Base-by-base conservation (phyloP, 2,888 invertebrate species). In the Hyposoter dolosus region DNA sequence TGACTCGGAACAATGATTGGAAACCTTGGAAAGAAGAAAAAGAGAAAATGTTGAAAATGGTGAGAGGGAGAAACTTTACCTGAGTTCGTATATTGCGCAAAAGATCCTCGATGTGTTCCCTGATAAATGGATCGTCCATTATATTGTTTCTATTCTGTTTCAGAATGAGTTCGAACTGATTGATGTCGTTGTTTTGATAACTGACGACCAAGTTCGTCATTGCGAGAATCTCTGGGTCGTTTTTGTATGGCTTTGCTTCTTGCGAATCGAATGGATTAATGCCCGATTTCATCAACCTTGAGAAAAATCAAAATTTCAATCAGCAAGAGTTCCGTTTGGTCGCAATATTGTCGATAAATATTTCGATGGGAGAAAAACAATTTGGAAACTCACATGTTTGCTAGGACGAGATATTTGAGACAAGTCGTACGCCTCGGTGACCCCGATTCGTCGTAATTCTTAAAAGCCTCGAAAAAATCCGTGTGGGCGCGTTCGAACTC, bases 201-300 rank as follows among this genome's bases (percentile, higher is more conserved):
- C 99, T 98, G 93, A 96, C 97, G 82, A 99, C 99, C 91, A 99
- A 95, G 95, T 99, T 99, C 7, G 99, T 99, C 99, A 99, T 99
- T 19, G 99, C 99, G 89, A 99, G 95, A 91, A 99, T 99, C 95
- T 99, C 99, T 0, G 99, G 99, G 95, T 99, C 99, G 94, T 99
- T 99, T 95, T 99, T 99, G 94, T 99, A 99, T 0, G 99, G 99
- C 93, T 99, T 99, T 0, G 99, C 99, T 95, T 99, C 99, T 95
- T 99, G 99, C 0, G 99, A 99, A 95, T 99, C 99, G 94, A 99
- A 99, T 0, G 99, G 99, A 95, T 99, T 99, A 89, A 99, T 99
- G 53, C 99, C 99, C 5, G 99, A 99, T 94, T 99, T 99, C 99
- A 99, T 99, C 88, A 99, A 95, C 98, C 98, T 98, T 45, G 4